Evolutionary conservation across 2,888 invertebrate species (phyloP).

Genomic region (Neocrepidodera transversa): DNA sequence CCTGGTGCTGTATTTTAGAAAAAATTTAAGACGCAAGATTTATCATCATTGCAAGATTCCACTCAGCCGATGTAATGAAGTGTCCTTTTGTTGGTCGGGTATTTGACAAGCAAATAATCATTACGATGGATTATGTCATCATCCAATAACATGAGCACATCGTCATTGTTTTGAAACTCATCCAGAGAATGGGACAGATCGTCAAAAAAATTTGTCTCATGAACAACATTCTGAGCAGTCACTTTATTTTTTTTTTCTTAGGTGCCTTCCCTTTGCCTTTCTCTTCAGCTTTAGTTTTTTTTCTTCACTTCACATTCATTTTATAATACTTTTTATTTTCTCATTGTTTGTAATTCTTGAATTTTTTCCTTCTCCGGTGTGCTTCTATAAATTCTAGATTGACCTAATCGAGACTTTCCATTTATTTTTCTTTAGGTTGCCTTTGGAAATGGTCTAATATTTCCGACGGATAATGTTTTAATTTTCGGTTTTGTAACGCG

Average conservation of each 20-base stretch:
- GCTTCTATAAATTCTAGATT: neutral
- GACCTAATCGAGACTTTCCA: neutral
- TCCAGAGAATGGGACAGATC: neutral
- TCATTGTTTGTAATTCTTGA: neutral
- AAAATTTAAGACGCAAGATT: neutral
- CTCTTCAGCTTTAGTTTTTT: too few relatives aligned
- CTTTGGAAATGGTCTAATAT: too few relatives aligned
- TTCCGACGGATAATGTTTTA: neutral
- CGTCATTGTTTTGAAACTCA: neutral
- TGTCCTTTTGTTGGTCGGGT: neutral
- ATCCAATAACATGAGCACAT: neutral
- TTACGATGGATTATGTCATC: neutral
- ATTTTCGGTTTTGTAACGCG: neutral
- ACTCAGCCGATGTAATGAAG: neutral
- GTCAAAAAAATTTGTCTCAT: neutral
- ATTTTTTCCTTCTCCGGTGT: neutral
- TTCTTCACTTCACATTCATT: too few relatives aligned
- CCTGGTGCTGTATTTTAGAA: too few relatives aligned
- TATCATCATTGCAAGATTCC: too few relatives aligned
- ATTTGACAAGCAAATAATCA: neutral
- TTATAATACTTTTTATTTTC: too few relatives aligned
- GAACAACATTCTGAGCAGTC: too few relatives aligned
- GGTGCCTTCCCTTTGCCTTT: too few relatives aligned
- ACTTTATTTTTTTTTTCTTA: too few relatives aligned
- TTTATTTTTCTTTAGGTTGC: slow-evolving; percentile 1